Evolutionary conservation across 2,797 vertebrate genomes (phyloP).

Genomic region (Momotus momota): DNA sequence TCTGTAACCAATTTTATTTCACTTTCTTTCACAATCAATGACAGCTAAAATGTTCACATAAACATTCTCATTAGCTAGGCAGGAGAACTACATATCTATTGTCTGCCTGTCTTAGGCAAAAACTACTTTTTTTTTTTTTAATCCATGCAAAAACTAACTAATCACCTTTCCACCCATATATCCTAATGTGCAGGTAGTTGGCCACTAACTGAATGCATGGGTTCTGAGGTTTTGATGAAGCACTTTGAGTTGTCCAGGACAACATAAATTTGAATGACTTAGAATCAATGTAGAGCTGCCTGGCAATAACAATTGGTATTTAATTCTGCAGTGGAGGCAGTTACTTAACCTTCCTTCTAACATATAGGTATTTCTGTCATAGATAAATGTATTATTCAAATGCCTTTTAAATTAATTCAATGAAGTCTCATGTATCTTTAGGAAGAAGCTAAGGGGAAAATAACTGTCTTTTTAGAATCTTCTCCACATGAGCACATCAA

Average conservation of each 20-base stretch:
- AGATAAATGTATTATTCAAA: conserved; percentile 24
- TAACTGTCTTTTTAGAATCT: background rate
- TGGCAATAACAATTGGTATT: conserved; percentile 6
- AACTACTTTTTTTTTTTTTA: background rate
- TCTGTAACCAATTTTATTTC: background rate
- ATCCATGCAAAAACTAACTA: background rate
- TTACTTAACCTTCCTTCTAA: conserved; percentile 10
- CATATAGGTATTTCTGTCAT: background rate
- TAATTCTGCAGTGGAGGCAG: background rate
- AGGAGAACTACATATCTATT: background rate
- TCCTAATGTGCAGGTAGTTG: background rate
- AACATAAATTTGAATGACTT: background rate
- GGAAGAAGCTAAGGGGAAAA: background rate
- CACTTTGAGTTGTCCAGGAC: background rate
- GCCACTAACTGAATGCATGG: background rate
- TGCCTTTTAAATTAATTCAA: background rate
- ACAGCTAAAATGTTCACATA: background rate
- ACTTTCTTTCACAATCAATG: background rate
- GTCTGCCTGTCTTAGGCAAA: background rate
- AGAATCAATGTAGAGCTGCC: conserved; percentile 16
- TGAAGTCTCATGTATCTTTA: background rate
- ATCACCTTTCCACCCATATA: background rate
- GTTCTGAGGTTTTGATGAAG: conserved; percentile 4
- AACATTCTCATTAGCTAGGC: background rate
- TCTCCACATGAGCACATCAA: background rate